Evolutionary conservation across 2,113 vertebrate species (phyloP), one percentile per base, ranked within the genome.

Genomic region (Psephotus haematonotus): DNA sequence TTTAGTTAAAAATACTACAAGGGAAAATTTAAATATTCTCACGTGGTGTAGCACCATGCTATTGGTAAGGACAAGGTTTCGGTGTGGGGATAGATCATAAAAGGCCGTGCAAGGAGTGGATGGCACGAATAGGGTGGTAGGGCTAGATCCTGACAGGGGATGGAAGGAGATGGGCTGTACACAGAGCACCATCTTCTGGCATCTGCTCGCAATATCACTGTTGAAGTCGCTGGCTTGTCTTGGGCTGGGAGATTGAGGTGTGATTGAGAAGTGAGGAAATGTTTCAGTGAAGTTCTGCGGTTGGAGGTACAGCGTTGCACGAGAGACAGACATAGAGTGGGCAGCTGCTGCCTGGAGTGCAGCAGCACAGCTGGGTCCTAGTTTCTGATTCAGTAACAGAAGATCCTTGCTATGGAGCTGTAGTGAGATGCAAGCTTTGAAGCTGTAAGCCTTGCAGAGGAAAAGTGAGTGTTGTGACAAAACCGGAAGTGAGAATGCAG

Each of bases 121-220:
- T 65, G 57, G 7, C 2, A 0, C 0, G 13, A 28, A 25, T 4
- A 1, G 47, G 11, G 17, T 2, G 44, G 8, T 4, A 6, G 55
- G 20, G 3, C 5, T 1, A 3, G 6, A 5, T 41, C 10, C 28
- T 10, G 49, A 35, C 44, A 44, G 37, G 16, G 67, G 28, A 10
- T 1, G 63, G 47, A 33, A 9, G 60, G 52, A 37, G 33, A 4
- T 83, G 81, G 60, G 37, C 71, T n/a, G 60, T 65, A 39, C 78
- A 3, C 57, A 37, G 89, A 97, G 97, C 98, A 76, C 98, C 98
- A 97, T 95, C 98, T 98, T 64, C 98, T 95, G 97, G 98, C 78
- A 1, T 35, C 35, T 69, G 25, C 55, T 17, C 11, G 86, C 70
- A 97, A 85, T 74, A 17, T 44, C 85, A 2, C 57, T 17, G 37